A percentile compares a stretch with the other conserved stretches of the same genome.
These are phyloP conservation scores for Loriculus beryllinus DNA, from an alignment of 2,797 vertebrate genomes.

Conservation along the genomic window DNA sequence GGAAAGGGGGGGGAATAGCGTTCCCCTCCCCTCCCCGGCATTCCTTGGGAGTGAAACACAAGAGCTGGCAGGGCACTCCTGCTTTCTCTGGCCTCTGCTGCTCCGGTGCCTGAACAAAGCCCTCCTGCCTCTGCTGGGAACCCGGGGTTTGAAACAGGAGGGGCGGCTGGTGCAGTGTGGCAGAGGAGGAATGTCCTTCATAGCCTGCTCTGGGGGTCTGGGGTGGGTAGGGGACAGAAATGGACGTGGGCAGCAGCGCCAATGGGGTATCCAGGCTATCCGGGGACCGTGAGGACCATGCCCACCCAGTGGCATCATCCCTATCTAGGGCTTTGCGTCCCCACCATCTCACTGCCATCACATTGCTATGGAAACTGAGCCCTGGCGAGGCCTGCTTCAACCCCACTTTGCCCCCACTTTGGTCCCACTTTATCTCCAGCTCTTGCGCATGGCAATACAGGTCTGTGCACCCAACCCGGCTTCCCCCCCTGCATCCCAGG, in stretches of 20 bases:
- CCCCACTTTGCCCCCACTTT: neutral
- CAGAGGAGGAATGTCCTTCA: neutral
- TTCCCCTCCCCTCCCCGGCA: conserved; percentile 63
- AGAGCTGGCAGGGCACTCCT: conserved; percentile 67
- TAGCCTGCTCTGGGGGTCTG: neutral
- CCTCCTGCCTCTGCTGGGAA: conserved; percentile 56
- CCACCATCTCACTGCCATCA: neutral
- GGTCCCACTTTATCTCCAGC: neutral
- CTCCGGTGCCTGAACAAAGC: conserved; percentile 69
- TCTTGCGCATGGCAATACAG: neutral
- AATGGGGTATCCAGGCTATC: neutral
- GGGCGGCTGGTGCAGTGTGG: neutral
- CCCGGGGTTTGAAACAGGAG: conserved; percentile 32
- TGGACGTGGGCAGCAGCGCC: neutral
- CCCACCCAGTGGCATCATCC: neutral
- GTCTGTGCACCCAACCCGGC: neutral
- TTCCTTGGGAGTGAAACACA: conserved; percentile 65
- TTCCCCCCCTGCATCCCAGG: neutral
- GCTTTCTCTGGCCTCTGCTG: conserved; percentile 60
- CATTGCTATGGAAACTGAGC: conserved; percentile 48
- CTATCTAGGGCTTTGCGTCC: neutral
- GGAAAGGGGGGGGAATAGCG: neutral
- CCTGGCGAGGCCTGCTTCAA: neutral
- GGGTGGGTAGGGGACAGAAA: neutral
- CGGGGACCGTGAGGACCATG: neutral